Base-by-base conservation (phyloP, 2,113 vertebrate genomes). In the Eulacestoma nigropectus region DNA sequence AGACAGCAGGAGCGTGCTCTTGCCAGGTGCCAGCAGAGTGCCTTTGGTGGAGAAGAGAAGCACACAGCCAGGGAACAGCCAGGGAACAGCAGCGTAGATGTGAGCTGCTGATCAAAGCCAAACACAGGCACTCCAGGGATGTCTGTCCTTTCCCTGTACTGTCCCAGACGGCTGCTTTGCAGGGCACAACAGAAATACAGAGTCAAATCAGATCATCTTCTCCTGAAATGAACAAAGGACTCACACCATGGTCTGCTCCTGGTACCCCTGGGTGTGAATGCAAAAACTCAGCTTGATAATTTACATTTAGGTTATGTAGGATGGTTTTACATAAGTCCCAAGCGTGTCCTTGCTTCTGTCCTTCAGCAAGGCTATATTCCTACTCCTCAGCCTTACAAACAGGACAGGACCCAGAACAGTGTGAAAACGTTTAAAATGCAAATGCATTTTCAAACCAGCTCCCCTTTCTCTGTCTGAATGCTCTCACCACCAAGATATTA, bases 41-140 rank as follows among this genome's bases (percentile, higher is more conserved):
- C 52, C 52, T 42, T 37, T 37, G 84, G 29, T 32, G 64, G 23
- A 30, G 69, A 16, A 63, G 77, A 68, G 89, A 33, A 59, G 35
- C 35, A 4, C 15, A 1, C 2, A 0, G 22, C 13, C 2, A 1
- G 55, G n/a, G 35, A 52, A 17, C 47, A 55, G 50, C 15, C 50
- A 44, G 55, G 16, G 30, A 16, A 21, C 32, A 59, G 62, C 5
- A 0, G 63, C 35, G 20, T 8, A 17, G 29, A 5, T 11, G 17
- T 8, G 13, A 90, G 32, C 74, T 78, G 70, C 78, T 80, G 86
- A 50, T 56, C 69, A 75, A 82, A 93, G 30, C 52, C 4, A 1
- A 65, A 41, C 47, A 60, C 1, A 0, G 23, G 7, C 4, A 1
- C 46, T 77, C 46, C 55, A 25, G 55, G 27, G 37, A 16, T 25